Evolutionary conservation across 2,888 invertebrate species (phyloP).

Genomic region (Idaea dimidiata): DNA sequence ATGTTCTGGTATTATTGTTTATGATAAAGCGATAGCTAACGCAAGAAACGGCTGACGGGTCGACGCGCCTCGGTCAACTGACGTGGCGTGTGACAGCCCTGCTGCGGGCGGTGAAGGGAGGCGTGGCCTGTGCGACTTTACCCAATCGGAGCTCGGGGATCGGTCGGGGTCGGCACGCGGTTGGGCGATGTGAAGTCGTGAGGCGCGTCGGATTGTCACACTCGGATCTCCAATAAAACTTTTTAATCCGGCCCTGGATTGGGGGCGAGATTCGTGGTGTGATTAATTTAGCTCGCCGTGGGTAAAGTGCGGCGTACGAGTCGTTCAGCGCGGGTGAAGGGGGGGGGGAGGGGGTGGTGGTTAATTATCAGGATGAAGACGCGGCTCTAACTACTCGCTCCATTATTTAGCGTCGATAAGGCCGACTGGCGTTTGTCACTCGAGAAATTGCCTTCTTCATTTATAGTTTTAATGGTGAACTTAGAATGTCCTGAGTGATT

Average conservation of each 20-base stretch:
- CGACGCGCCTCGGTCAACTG: conserved; percentile 79
- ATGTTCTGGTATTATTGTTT: conserved; percentile 52
- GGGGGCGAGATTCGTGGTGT: conserved; percentile 79
- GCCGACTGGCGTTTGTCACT: conserved; percentile 68
- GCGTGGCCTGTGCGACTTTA: conserved; percentile 46
- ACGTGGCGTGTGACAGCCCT: conserved; percentile 71
- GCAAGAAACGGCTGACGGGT: conserved; percentile 73
- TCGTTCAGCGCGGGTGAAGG: conserved; percentile 18
- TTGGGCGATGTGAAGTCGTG: conserved; percentile 49
- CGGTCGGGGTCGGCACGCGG: conserved; percentile 39
- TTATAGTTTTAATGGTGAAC: conserved; percentile 66
- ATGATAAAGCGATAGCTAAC: conserved; percentile 45
- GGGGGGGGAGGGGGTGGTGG: conserved; percentile 39
- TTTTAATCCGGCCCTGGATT: conserved; percentile 76
- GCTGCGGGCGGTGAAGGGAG: conserved; percentile 60
- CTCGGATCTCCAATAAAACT: conserved; percentile 76
- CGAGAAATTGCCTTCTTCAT: conserved; percentile 70
- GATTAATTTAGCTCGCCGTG: conserved; percentile 73
- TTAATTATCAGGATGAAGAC: conserved; percentile 80
- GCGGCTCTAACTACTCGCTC: conserved; percentile 74
- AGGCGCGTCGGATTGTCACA: conserved; percentile 67
- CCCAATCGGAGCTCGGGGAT: conserved; percentile 50
- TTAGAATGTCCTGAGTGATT: conserved; percentile 30
- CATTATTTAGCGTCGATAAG: conserved; percentile 77
- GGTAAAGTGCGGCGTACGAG: conserved; percentile 31